Conservation (phyloP, 2,888 invertebrate species). For the Lingula anatina region DNA sequence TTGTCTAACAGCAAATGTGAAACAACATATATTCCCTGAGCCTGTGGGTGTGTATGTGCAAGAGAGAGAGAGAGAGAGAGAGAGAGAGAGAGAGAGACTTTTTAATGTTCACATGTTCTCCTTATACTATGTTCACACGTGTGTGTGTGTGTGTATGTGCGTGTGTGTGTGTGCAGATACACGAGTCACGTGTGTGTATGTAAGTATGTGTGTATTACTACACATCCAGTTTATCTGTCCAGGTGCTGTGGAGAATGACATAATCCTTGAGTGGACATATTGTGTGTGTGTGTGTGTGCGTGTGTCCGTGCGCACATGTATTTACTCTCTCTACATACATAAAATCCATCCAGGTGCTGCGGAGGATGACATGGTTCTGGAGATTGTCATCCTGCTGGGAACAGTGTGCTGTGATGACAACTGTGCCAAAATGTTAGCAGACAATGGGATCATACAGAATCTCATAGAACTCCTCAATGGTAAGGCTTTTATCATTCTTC, state of each 20-base stretch:
- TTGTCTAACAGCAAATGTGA: too few relatives aligned
- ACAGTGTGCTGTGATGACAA: constrained; percentile 82
- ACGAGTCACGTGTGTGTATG: not conserved
- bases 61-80: too few relatives aligned
- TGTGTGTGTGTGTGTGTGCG: not conserved
- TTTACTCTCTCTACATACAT: not conserved
- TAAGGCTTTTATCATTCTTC: constrained; percentile 29
- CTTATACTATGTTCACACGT: too few relatives aligned
- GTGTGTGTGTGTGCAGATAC: too few relatives aligned
- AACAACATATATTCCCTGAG: too few relatives aligned
- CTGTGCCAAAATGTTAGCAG: constrained; percentile 74
- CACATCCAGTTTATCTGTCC: constrained; percentile 4
- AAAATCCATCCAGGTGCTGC: constrained; percentile 64
- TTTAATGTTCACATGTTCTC: too few relatives aligned
- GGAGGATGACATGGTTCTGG: constrained; percentile 72
- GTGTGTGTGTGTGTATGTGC: too few relatives aligned
- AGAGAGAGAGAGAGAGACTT: too few relatives aligned
- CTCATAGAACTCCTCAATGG: constrained; percentile 83
- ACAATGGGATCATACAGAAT: constrained; percentile 71
- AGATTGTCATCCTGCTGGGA: constrained; percentile 82
- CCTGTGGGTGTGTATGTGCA: too few relatives aligned
- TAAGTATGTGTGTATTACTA: too few relatives aligned
- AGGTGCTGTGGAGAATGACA: constrained; percentile 65
- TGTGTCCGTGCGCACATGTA: constrained; percentile 1
- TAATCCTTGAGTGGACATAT: constrained; percentile 65